phyloP scores from a whole-genome alignment of 2,888 invertebrate species.

The Willowsia nigromaculata region DNA sequence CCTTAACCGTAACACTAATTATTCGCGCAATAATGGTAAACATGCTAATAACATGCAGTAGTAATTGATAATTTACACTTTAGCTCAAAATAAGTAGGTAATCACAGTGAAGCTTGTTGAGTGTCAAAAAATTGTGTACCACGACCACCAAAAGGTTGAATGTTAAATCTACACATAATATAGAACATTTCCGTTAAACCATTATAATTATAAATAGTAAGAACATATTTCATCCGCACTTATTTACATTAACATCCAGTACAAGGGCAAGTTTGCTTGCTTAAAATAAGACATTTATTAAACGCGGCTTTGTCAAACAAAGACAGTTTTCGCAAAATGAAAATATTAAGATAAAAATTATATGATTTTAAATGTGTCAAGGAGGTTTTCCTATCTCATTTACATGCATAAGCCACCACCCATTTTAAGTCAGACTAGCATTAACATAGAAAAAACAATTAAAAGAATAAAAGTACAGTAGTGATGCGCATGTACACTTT shows the following conservation, averaged over 20 bases:
- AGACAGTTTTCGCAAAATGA: background rate
- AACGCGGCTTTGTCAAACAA: background rate
- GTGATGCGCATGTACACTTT: background rate
- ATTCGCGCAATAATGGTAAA: background rate
- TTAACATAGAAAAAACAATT: background rate
- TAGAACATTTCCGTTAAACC: slow-evolving; percentile 13
- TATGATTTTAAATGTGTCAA: slow-evolving; percentile 57
- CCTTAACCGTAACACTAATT: slow-evolving; percentile 7
- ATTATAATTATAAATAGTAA: background rate
- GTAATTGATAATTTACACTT: slow-evolving; percentile 26
- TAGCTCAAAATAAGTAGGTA: slow-evolving; percentile 4
- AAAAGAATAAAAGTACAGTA: background rate
- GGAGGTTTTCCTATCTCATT: slow-evolving; percentile 6
- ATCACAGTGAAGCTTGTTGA: background rate
- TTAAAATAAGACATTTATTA: slow-evolving; percentile 17
- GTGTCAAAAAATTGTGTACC: no score
- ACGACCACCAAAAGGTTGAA: no score
- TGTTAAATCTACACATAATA: background rate
- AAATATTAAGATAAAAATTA: background rate
- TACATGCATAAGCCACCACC: slow-evolving; percentile 8
- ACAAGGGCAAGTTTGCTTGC: slow-evolving; percentile 37
- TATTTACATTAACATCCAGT: slow-evolving; percentile 5
- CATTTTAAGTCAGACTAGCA: no score
- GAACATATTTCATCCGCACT: background rate
- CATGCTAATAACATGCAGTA: background rate